Evolutionary conservation across 2,888 invertebrate species (phyloP), one percentile per base, ranked within the genome.

Genomic region (Philereme vetulata): DNA sequence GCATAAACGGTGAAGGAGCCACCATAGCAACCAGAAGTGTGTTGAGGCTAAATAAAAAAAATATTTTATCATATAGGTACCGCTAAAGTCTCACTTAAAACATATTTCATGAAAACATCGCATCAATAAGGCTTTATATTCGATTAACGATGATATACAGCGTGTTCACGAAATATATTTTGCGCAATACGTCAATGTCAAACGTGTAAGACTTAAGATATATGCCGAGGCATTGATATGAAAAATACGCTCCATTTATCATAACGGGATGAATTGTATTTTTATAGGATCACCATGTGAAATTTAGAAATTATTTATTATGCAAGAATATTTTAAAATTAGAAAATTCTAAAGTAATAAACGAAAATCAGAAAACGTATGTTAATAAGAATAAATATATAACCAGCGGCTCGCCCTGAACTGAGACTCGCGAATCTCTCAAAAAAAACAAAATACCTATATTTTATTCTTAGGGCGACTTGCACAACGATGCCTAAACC

Each of bases 151-250:
- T 73, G 66, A 76, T 72, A 75, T 73, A 79, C 74, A 76, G 72
- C 67, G 58, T 76, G 80, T 75, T 78, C 70, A 73, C 60, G 55
- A 69, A 78, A 78, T 70, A 76, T 82, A 78, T 81, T 72, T 72
- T 67, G 63, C 43, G 68, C 72, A 68, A 82, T 85, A 79, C 73
- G 78, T 85, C 86, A 84, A 74, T 74, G 84, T 85, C 83, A 72
- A 40, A 66, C 55, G 53, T 65, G 56, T 56, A 58, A 47, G 57
- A 62, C 70, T 68, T 67, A 81, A 76, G 78, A 73, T 78, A 82
- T 74, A 74, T 76, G 70, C 70, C 71, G 61, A 73, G 72, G 73
- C 77, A 81, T 78, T 78, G 78, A 77, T 80, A 77, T 80, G 81
- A 82, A 77, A 81, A 75, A 83, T 81, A 66, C 59, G 53, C 21